phyloP scores from a whole-genome alignment of 2,113 vertebrate genomes.

The Poicephalus meyeri region DNA sequence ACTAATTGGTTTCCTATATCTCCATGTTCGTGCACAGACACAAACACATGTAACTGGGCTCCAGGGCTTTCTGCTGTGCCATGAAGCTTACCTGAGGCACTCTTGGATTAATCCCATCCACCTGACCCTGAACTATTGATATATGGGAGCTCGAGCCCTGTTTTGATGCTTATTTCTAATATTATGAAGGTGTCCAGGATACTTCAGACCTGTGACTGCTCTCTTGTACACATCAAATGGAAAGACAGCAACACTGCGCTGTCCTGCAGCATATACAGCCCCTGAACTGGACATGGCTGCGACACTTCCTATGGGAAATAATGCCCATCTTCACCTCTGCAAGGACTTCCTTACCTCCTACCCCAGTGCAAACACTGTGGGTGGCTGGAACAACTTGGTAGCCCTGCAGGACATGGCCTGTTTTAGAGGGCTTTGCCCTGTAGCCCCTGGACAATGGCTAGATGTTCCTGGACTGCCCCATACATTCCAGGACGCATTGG shows the following conservation, averaged over 20 bases:
- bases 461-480: conserved; percentile 17
- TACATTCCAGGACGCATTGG: conserved; percentile 31
- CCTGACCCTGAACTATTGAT: not conserved
- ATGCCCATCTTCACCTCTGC: not conserved
- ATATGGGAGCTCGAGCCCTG: too few species aligned
- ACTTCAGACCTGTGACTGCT: not conserved
- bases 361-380: not conserved
- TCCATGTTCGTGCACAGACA: not conserved
- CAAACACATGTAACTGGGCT: not conserved
- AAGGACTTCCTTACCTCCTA: not conserved
- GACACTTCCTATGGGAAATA: not conserved
- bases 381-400: not conserved
- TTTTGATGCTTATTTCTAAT: not conserved
- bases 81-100: not conserved
- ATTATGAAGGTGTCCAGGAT: not conserved
- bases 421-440: not conserved
- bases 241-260: not conserved
- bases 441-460: not conserved
- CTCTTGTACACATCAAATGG: not conserved
- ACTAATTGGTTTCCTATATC: not conserved
- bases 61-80: not conserved
- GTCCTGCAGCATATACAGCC: not conserved
- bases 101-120: too few species aligned
- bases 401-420: not conserved
- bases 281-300: not conserved